Base-by-base conservation (phyloP, 2,888 invertebrate species). In the Netelia inedita region DNA sequence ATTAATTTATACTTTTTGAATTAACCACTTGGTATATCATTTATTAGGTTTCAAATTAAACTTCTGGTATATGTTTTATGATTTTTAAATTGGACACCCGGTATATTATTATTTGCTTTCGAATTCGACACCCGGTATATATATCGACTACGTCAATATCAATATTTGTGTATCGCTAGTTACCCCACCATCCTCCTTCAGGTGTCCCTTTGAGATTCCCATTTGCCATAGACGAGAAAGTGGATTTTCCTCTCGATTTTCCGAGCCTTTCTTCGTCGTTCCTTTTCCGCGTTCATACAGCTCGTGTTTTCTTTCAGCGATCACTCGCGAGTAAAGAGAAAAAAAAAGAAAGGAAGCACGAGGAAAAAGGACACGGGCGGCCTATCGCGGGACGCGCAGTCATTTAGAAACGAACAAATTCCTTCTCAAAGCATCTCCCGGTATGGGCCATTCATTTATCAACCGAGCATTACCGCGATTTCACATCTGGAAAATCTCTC, bases 361-460 rank as follows among this genome's bases (percentile, higher is more conserved):
- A 57, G 50, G 19, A 46, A 35, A 59, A 72, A 71, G 55, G 10
- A 78, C 46, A 19, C 9, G n/a, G 21, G 2, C 28, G 21, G 21
- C 57, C 16, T 28, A 28, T 35, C 63, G 69, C 69, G n/a, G 43
- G 9, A 16, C 61, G 55, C 59, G 59, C 57, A 73, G 69, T 74
- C 73, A 71, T 81, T 81, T 50, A 41, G 35, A 81, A 81, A 65
- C 74, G 74, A 53, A 41, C 2, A 57, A 79, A 79, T 81, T 81
- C 71, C 46, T 76, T 23, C 19, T 63, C 57, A 59, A 84, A 81
- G 73, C 68, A 63, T 71, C 53, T 28, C 61, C 21, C 16, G 41
- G 28, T 41, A 74, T 74, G 41, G 59, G 43, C 71, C 63, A 71
- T 84, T 80, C 83, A 76, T 84, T 84, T 73, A 80, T 84, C 83